Conservation (phyloP, 2,888 invertebrate species). For the Azorinus chamasolen region DNA sequence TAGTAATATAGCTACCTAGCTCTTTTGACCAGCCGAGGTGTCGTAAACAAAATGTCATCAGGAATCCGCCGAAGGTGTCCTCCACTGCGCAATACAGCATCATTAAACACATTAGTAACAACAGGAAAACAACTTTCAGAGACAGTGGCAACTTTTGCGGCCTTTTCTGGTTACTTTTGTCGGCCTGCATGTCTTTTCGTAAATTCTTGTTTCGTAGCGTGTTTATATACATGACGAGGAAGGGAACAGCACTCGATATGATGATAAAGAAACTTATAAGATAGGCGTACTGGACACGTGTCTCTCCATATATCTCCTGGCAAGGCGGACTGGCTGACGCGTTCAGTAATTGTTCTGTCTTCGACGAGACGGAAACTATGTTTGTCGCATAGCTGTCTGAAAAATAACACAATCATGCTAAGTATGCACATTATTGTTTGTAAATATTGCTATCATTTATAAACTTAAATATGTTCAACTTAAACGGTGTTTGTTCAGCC, state of each 20-base stretch:
- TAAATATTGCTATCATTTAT: no score
- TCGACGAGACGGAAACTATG: no score
- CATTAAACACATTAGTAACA: constrained; percentile 57
- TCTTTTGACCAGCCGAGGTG: constrained; percentile 52
- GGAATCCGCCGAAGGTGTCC: constrained; percentile 50
- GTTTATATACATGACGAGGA: constrained; percentile 61
- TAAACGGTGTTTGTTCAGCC: no score
- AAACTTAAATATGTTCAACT: no score
- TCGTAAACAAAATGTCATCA: constrained; percentile 54
- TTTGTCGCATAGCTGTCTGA: no score
- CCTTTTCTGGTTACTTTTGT: constrained; percentile 43
- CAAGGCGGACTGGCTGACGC: no score
- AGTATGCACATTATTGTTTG: no score
- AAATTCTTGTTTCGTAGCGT: constrained; percentile 11
- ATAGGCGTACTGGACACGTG: constrained; percentile 59
- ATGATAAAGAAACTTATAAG: constrained; percentile 61
- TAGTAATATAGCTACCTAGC: constrained; percentile 42
- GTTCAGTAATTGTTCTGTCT: no score
- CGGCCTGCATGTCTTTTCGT: constrained; percentile 36
- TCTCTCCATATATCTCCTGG: constrained; percentile 44
- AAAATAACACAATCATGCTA: no score
- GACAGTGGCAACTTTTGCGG: constrained; percentile 51
- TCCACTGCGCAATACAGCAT: constrained; percentile 75
- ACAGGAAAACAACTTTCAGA: constrained; percentile 49
- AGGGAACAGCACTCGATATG: constrained; percentile 60